Evolutionary conservation across 2,797 vertebrate species (phyloP).

Genomic region (Acanthis flammea): DNA sequence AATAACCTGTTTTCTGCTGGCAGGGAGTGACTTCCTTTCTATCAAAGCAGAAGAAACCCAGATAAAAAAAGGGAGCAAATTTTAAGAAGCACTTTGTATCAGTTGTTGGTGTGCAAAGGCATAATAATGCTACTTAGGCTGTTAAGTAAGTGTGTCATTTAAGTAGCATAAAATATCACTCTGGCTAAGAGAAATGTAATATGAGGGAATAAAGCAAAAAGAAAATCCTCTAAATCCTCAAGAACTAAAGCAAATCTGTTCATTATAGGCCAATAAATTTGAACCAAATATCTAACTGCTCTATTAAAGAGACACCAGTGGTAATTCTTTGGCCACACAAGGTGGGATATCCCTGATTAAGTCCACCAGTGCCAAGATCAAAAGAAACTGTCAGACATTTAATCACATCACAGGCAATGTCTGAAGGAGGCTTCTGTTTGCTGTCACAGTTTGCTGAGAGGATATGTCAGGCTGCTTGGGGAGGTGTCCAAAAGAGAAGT

Average conservation of each 20-base stretch:
- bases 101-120: not conserved
- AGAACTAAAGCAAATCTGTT: not conserved
- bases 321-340: not conserved
- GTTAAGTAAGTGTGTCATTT: not conserved
- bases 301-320: not conserved
- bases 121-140: not conserved
- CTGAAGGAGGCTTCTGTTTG: not conserved
- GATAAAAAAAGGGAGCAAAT: not conserved
- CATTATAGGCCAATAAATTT: not conserved
- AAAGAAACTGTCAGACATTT: not conserved
- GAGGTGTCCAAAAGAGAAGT: not conserved
- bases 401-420: not conserved
- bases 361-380: not conserved
- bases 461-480: not conserved
- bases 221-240: conserved; percentile 9
- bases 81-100: not conserved
- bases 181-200: not conserved
- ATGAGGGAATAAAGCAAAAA: not conserved
- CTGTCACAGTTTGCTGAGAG: not conserved
- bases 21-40: not conserved
- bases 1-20: not conserved
- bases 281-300: not conserved
- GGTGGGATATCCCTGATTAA: not conserved
- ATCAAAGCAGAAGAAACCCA: not conserved
- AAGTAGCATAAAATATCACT: not conserved